Conservation (phyloP, 2,113 vertebrate genomes). For the Gavia stellata region DNA sequence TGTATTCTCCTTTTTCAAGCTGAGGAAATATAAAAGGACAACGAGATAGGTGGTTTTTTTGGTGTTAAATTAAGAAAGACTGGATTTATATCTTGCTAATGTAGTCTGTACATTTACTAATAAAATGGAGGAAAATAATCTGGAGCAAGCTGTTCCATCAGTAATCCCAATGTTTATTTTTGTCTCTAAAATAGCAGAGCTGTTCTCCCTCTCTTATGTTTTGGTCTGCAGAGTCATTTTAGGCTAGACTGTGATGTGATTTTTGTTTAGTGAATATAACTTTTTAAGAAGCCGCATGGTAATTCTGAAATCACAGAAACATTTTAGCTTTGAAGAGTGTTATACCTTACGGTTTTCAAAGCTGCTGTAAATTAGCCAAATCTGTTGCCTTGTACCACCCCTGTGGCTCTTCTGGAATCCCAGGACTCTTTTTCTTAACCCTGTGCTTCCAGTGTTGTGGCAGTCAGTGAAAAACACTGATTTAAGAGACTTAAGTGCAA, state of each 20-base stretch:
- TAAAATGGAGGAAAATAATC: conserved; percentile 63
- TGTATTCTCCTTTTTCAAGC: background rate
- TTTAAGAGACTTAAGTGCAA: background rate
- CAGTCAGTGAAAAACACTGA: background rate
- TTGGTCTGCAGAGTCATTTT: conserved; percentile 36
- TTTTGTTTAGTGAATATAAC: background rate
- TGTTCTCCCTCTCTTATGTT: background rate
- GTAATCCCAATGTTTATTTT: conserved; percentile 53
- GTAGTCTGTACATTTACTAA: conserved; percentile 44
- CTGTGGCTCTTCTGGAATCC: background rate
- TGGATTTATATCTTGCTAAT: conserved; percentile 20
- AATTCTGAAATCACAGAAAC: background rate
- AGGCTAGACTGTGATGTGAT: background rate
- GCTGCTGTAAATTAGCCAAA: background rate
- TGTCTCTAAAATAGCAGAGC: conserved; percentile 18
- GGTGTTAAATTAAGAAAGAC: background rate
- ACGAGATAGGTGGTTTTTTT: background rate
- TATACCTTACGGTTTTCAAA: background rate
- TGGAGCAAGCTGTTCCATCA: conserved; percentile 57
- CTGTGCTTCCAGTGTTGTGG: background rate
- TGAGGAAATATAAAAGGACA: background rate
- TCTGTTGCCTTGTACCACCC: background rate
- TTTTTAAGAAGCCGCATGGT: background rate
- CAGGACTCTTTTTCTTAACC: background rate
- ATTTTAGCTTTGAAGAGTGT: background rate